Conservation (phyloP, 2,797 vertebrate species). For the Argya squamiceps region DNA sequence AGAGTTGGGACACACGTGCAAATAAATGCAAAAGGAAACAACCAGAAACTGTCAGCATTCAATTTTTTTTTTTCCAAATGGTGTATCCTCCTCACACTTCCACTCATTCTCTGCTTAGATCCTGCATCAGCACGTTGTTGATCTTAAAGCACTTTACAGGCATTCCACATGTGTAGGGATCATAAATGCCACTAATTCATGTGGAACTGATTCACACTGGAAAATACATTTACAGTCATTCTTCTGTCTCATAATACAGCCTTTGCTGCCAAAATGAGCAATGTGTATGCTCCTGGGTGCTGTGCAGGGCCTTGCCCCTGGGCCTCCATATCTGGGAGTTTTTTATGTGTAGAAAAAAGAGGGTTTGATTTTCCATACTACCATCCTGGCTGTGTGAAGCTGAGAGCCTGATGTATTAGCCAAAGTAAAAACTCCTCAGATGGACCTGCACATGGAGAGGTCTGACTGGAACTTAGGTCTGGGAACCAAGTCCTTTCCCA, state of each 20-base stretch:
- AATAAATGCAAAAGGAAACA: neutral
- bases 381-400: neutral
- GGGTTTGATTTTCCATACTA: neutral
- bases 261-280: neutral
- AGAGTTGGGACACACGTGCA: neutral
- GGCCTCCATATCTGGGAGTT: neutral
- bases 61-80: neutral
- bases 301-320: rapidly evolving
- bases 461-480: neutral
- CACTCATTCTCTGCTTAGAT: neutral
- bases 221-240: neutral
- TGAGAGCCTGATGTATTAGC: neutral
- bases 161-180: neutral
- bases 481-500: neutral
- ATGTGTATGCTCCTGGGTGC: rapidly evolving
- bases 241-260: neutral
- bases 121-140: neutral
- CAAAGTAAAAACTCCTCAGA: neutral
- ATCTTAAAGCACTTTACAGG: neutral
- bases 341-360: neutral
- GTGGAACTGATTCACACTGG: neutral
- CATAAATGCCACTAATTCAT: neutral
- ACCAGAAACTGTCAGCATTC: neutral
- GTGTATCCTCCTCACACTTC: neutral
- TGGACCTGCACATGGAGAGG: neutral